phyloP scores from a whole-genome alignment of 2,888 invertebrate species.

The Dichetophora obliterata region DNA sequence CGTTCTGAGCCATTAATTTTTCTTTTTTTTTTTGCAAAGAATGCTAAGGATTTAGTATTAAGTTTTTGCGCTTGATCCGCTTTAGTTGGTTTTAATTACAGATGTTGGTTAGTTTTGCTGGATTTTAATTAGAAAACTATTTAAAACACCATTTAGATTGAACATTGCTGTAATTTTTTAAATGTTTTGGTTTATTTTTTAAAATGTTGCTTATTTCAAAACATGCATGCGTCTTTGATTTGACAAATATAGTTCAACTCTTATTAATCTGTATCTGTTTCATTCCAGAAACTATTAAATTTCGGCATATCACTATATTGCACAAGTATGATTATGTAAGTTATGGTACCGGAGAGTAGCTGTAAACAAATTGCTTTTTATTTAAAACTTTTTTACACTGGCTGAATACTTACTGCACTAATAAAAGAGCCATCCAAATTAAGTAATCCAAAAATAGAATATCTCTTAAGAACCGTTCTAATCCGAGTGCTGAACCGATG shows the following conservation, averaged over 20 bases:
- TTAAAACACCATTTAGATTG: conserved; percentile 32
- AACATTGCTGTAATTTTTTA: conserved; percentile 12
- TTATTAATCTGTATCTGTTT: neutral
- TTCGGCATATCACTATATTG: conserved; percentile 43
- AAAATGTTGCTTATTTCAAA: conserved; percentile 1
- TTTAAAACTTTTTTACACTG: neutral
- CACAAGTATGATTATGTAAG: conserved; percentile 49
- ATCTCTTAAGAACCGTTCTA: conserved; percentile 40
- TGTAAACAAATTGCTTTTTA: conserved; percentile 8
- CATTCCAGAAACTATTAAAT: neutral
- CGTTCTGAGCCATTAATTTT: neutral
- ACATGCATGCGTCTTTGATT: no score
- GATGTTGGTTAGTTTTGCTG: neutral
- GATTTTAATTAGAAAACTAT: conserved; percentile 34
- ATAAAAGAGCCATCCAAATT: conserved; percentile 44
- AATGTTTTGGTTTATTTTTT: neutral
- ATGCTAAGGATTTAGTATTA: neutral
- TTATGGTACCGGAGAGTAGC: conserved; percentile 46
- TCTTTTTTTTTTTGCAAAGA: neutral
- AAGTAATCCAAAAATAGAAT: conserved; percentile 40
- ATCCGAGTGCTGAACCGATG: conserved; percentile 41
- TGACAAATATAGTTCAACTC: no score
- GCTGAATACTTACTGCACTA: conserved; percentile 40
- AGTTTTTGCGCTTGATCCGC: neutral
- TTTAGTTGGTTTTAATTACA: conserved; percentile 14